Conservation (phyloP, 2,888 invertebrate species). For the Margaritifera margaritifera region DNA sequence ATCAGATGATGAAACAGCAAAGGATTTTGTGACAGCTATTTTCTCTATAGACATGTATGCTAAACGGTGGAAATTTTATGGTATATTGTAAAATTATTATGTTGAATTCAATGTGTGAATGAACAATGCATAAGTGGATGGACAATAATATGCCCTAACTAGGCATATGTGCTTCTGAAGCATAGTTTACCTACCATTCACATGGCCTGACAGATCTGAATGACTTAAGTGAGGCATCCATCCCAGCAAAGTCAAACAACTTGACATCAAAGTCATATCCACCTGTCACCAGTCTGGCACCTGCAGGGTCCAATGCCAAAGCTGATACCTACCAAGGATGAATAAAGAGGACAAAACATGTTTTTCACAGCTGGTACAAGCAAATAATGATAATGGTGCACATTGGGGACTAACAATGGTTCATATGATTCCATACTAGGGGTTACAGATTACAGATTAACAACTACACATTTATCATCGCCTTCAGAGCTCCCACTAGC, state of each 20-base stretch:
- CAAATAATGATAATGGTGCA: background rate
- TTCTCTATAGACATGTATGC: no score
- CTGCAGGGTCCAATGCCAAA: conserved; percentile 92
- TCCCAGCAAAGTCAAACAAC: conserved; percentile 99
- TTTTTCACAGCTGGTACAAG: background rate
- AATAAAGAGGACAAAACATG: conserved; percentile 2
- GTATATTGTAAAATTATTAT: no score
- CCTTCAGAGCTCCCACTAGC: no score
- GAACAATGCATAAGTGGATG: no score
- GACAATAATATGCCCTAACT: no score
- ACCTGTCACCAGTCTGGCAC: conserved; percentile 91
- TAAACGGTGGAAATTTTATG: no score
- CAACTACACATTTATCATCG: no score
- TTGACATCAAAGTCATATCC: conserved; percentile 96
- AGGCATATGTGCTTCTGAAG: no score
- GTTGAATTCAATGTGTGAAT: no score
- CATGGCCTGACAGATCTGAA: conserved; percentile 95
- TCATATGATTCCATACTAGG: conserved; percentile 2
- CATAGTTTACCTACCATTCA: conserved; percentile 77
- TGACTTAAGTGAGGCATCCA: conserved; percentile 93
- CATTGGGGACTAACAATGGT: background rate
- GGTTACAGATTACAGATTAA: no score
- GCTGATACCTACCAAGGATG: conserved; percentile 78
- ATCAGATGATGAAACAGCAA: no score
- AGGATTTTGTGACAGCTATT: no score